These are phyloP conservation scores for Spea hammondii DNA, from an alignment of 2,797 vertebrate species.

Conservation along the genomic window DNA sequence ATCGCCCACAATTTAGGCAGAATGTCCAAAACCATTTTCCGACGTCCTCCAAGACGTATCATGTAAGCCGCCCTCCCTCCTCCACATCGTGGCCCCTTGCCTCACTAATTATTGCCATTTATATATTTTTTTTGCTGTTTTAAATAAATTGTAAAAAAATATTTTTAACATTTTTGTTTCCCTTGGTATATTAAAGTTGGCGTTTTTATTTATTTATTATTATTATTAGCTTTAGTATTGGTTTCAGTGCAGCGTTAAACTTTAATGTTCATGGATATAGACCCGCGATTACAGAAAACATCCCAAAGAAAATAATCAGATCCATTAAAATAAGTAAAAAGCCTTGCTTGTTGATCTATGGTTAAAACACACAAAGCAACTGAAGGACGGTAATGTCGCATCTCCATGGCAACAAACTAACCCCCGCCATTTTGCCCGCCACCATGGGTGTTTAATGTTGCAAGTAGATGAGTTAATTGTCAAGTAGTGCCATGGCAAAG, in stretches of 20 bases:
- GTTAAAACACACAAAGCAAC: constrained; percentile 5
- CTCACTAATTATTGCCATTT: not conserved
- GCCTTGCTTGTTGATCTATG: constrained; percentile 20
- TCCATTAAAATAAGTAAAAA: not conserved
- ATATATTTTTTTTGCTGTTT: constrained; percentile 6
- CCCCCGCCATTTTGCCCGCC: not conserved
- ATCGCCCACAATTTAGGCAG: constrained; percentile 3
- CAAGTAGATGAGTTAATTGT: not conserved
- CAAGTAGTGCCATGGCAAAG: not conserved
- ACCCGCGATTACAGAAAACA: not conserved
- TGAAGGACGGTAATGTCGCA: not conserved
- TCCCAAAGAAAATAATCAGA: not conserved
- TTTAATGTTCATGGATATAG: not conserved
- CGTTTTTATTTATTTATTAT: not conserved
- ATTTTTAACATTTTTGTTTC: constrained; percentile 8
- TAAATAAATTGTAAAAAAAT: constrained; percentile 39
- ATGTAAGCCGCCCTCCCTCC: not conserved
- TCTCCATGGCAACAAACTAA: not conserved
- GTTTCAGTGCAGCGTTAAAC: not conserved
- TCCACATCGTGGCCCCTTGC: constrained; percentile 13
- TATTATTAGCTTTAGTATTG: not conserved
- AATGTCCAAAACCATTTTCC: constrained; percentile 1
- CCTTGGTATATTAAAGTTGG: constrained; percentile 31
- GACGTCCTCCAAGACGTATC: constrained; percentile 20
- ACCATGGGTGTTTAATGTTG: not conserved